Conservation (phyloP, 2,888 invertebrate species). For the Tolmerus cingulatus region DNA sequence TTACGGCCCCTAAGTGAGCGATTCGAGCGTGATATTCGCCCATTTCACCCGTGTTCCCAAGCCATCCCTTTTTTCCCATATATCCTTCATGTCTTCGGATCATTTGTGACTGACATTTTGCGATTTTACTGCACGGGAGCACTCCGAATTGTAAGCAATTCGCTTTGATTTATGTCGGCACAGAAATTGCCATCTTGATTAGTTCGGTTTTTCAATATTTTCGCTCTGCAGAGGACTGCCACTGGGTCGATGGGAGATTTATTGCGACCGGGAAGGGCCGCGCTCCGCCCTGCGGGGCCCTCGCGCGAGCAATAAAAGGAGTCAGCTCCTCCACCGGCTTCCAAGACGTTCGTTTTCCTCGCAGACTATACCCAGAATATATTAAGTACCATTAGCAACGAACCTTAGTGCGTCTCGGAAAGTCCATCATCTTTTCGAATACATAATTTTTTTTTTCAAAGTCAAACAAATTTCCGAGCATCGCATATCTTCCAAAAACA, state of each 20-base stretch:
- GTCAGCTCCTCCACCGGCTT: neutral
- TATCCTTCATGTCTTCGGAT: conserved; percentile 12
- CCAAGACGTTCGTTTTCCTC: neutral
- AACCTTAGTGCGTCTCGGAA: neutral
- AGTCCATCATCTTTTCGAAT: neutral
- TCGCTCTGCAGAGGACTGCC: neutral
- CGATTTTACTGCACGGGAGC: conserved; percentile 7
- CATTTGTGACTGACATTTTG: conserved; percentile 24
- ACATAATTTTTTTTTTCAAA: neutral
- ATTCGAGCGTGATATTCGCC: conserved; percentile 26
- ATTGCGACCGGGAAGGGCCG: neutral
- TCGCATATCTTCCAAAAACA: neutral
- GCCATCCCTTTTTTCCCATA: neutral
- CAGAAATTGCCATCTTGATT: conserved; percentile 19
- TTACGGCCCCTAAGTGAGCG: neutral
- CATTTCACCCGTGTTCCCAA: neutral
- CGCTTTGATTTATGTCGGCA: conserved; percentile 24
- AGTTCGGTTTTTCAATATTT: conserved; percentile 28
- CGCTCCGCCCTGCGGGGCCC: neutral
- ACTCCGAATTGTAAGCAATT: conserved; percentile 12
- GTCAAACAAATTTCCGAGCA: neutral
- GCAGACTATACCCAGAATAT: neutral
- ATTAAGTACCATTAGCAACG: neutral
- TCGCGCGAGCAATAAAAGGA: neutral
- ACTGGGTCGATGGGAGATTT: conserved; percentile 15